phyloP scores from a whole-genome alignment of 2,113 vertebrate species.

The Dromiciops gliroides region DNA sequence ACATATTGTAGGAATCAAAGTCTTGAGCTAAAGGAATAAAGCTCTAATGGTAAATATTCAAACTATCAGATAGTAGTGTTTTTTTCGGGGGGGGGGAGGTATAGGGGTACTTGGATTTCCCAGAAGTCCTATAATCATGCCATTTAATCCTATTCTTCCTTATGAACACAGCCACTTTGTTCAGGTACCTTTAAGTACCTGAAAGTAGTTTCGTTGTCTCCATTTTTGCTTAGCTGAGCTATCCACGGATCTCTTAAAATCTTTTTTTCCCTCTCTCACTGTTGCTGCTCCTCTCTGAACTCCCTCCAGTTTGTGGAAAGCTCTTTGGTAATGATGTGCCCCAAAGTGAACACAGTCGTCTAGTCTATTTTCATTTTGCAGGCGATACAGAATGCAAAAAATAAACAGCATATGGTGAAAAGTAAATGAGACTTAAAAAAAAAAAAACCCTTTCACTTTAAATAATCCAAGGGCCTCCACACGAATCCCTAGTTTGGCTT shows the following conservation, averaged over 20 bases:
- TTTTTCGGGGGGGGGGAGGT: background rate
- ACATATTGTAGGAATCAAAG: background rate
- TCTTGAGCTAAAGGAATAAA: slow-evolving; percentile 35
- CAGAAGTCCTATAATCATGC: slow-evolving; percentile 24
- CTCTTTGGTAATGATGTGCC: slow-evolving; percentile 40
- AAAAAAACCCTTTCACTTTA: slow-evolving; percentile 64
- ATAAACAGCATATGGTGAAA: slow-evolving; percentile 77
- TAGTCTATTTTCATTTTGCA: slow-evolving; percentile 66
- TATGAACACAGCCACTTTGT: slow-evolving; percentile 15
- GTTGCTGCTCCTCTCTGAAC: slow-evolving; percentile 53
- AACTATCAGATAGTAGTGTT: slow-evolving; percentile 30
- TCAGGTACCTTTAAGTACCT: background rate
- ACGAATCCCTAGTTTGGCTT: slow-evolving; percentile 63
- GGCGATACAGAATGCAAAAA: slow-evolving; percentile 63
- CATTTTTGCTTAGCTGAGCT: slow-evolving; percentile 28
- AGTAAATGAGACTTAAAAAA: slow-evolving; percentile 74
- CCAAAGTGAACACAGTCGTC: slow-evolving; percentile 46
- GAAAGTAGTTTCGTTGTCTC: background rate
- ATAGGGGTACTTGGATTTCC: background rate
- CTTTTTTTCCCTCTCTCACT: background rate
- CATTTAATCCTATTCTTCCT: slow-evolving; percentile 11
- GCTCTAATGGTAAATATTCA: slow-evolving; percentile 24
- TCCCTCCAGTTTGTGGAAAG: slow-evolving; percentile 44
- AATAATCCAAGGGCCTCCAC: slow-evolving; percentile 72
- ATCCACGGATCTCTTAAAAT: slow-evolving; percentile 29